Conservation (phyloP, 2,797 vertebrate species). For the Astyanax mexicanus region DNA sequence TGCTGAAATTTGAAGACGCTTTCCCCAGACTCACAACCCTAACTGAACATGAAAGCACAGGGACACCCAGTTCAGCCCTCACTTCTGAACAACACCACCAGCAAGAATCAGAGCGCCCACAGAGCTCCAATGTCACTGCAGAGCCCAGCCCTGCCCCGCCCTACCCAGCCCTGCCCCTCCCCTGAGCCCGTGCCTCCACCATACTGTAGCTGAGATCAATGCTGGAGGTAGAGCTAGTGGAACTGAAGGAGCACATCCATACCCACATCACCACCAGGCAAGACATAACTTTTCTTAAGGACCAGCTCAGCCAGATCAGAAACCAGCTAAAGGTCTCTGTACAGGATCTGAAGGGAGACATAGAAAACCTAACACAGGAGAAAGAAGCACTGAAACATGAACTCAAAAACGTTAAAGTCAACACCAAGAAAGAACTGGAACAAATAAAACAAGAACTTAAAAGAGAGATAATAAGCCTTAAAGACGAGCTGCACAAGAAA, state of each 20-base stretch:
- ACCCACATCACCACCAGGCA: neutral
- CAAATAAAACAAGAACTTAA: neutral
- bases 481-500: too few relatives aligned
- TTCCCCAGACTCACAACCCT: neutral
- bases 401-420: neutral
- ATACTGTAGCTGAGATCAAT: neutral
- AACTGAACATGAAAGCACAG: neutral
- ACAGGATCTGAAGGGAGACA: too few relatives aligned
- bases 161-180: too few relatives aligned
- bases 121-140: too few relatives aligned
- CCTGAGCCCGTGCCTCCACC: constrained; percentile 5
- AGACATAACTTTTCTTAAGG: too few relatives aligned
- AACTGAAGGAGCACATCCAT: neutral
- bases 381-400: neutral
- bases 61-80: neutral
- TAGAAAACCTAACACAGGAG: neutral
- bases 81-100: neutral
- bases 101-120: neutral
- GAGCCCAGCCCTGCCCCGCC: neutral
- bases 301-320: neutral
- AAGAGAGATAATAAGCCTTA: too few relatives aligned
- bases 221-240: neutral
- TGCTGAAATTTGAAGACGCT: neutral
- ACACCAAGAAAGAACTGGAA: neutral
- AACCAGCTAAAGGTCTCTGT: neutral